Conservation (phyloP, 2,113 vertebrate genomes). For the Xyrauchen texanus region DNA sequence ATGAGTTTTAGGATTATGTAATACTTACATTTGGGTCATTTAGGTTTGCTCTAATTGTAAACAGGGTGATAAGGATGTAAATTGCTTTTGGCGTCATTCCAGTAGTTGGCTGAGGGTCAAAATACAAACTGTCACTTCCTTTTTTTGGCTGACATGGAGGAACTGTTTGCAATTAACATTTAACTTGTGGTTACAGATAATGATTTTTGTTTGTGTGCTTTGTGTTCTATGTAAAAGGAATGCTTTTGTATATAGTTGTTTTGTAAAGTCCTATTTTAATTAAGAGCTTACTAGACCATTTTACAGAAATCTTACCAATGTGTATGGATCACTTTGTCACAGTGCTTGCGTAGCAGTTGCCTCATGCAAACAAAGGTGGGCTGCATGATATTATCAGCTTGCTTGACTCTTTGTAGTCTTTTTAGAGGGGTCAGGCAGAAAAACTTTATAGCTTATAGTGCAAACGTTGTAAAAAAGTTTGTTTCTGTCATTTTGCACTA, state of each 20-base stretch:
- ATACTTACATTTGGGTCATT: slow-evolving; percentile 15
- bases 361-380: neutral
- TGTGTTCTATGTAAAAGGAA: neutral
- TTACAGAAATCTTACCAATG: no score
- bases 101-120: neutral
- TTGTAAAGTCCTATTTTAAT: no score
- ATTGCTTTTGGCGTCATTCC: slow-evolving; percentile 9
- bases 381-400: neutral
- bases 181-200: neutral
- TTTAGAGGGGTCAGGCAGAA: no score
- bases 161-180: neutral
- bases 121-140: slow-evolving; percentile 14
- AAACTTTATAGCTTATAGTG: no score
- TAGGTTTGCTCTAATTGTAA: slow-evolving; percentile 4
- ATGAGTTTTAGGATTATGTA: neutral
- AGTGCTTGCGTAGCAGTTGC: neutral
- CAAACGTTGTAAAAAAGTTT: no score
- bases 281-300: no score
- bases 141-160: neutral
- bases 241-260: neutral
- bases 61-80: slow-evolving; percentile 28
- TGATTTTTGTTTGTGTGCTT: neutral
- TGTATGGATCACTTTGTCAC: no score
- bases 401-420: neutral
- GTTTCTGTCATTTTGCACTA: no score